Evolutionary conservation across 2,888 invertebrate species (phyloP), one percentile per base, ranked within the genome.

Genomic region (Drosophila nr. perissopoda): DNA sequence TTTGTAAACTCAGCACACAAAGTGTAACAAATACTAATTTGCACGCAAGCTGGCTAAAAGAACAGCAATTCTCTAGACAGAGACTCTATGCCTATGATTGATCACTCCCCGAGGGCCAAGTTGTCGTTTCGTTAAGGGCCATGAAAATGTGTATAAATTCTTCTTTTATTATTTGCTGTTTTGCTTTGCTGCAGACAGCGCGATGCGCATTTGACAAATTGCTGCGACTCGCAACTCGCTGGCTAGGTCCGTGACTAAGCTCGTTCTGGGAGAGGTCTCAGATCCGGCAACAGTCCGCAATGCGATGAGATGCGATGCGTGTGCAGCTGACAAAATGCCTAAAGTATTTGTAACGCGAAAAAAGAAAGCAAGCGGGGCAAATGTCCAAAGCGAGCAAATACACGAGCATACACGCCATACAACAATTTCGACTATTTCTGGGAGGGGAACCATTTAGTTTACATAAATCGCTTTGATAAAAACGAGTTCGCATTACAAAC

Each of bases 401-500:
- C 66, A 33, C 33, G 33, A 33, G 33, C 65, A 79, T 77, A 77
- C 85, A 85, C 89, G 85, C 85, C 60, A 85, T 87, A 73, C 76
- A 87, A 89, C 89, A 82, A 89, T 89, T 85, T 85, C 89, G 85
- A 89, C 89, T 83, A 89, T 77, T 74, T 89, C 76, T 69, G 70
- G 69, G 57, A 62, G 68, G 80, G 70, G 64, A 68, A 51, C 49
- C 59, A 61, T 56, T 58, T 75, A 71, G 60, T 71, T 80, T 78
- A 67, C 75, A 70, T 56, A 69, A 73, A 66, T 53, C 62, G 70
- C 66, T 31, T 65, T 80, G 60, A 63, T 66, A 69, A 69, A 83
- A 86, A 84, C 83, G 78, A 74, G 83, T 84, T 83, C 83, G 83
- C 78, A 83, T 73, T 72, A 73, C 78, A 80, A 49, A 53, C 74